Conservation (phyloP, 2,888 invertebrate genomes). For the Automeris io region DNA sequence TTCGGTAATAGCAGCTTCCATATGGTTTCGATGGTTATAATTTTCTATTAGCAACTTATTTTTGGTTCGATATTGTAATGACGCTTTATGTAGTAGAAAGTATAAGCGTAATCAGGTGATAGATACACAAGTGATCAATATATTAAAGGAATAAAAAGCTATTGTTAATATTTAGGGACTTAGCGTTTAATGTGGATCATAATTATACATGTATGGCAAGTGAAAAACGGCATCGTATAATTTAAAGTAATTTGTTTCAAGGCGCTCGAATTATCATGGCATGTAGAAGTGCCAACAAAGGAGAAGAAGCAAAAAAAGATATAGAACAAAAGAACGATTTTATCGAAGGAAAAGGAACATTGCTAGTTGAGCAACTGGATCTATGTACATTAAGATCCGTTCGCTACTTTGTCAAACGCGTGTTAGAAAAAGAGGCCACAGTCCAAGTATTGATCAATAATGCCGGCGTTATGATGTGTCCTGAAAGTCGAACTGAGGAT, state of each 20-base stretch:
- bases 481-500: constrained; percentile 77
- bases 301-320: constrained; percentile 68
- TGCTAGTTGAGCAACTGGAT: constrained; percentile 68
- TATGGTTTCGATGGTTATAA: no score
- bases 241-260: constrained; percentile 29
- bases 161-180: no score
- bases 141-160: no score
- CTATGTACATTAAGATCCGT: constrained; percentile 76
- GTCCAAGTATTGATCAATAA: constrained; percentile 80
- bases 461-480: constrained; percentile 83
- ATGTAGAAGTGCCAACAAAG: constrained; percentile 62
- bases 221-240: no score
- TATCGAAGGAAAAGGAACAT: constrained; percentile 26
- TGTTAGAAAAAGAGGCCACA: constrained; percentile 56
- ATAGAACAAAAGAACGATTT: constrained; percentile 43
- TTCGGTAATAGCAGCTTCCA: no score
- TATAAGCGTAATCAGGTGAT: no score
- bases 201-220: no score
- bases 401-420: constrained; percentile 61
- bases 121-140: no score
- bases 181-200: no score
- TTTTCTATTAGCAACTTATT: no score
- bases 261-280: constrained; percentile 73
- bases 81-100: no score
- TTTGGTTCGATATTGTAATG: no score